A percentile compares a stretch with the other conserved stretches of the same genome.
Evolutionary conservation across 2,113 vertebrate species (phyloP).

Genomic region (Haliaeetus leucogaster): DNA sequence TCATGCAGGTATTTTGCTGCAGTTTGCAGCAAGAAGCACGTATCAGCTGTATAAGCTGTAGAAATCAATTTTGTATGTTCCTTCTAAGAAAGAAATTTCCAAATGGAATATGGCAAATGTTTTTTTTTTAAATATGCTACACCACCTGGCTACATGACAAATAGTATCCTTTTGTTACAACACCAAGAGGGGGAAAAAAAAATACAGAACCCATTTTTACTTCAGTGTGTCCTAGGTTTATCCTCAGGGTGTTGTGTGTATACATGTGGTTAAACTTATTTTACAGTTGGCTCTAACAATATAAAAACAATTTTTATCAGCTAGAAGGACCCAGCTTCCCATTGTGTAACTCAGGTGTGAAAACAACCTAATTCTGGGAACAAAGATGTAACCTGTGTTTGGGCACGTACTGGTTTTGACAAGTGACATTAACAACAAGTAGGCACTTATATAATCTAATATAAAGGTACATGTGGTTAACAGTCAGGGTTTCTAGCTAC

Average conservation of each 20-base stretch:
- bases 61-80: not conserved
- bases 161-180: not conserved
- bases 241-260: not conserved
- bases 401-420: not conserved
- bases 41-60: not conserved
- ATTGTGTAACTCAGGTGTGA: not conserved
- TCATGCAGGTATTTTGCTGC: not conserved
- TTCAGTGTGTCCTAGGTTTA: not conserved
- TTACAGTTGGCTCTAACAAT: not conserved
- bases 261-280: not conserved
- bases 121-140: not conserved
- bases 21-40: not conserved
- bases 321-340: not conserved
- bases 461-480: not conserved
- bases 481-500: not conserved
- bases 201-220: not conserved
- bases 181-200: fast-evolving
- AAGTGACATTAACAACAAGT: not conserved
- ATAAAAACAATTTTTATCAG: not conserved
- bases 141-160: not conserved
- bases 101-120: not conserved
- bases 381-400: not conserved
- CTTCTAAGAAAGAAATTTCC: not conserved
- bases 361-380: not conserved
- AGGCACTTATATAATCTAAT: not conserved